These are phyloP conservation scores for Toxostoma redivivum DNA, from an alignment of 2,113 vertebrate genomes.

Conservation along the genomic window DNA sequence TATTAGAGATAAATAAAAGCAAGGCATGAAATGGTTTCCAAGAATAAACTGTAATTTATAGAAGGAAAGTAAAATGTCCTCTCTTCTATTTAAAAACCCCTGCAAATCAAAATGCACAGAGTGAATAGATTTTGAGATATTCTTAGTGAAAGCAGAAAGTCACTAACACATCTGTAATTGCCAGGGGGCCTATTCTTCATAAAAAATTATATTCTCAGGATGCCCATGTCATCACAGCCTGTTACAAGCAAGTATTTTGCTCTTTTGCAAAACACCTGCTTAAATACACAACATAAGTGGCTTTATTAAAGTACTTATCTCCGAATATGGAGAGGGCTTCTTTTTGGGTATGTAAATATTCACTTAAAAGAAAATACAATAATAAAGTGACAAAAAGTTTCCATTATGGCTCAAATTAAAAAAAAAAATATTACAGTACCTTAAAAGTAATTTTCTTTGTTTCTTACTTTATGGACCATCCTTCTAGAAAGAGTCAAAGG, in stretches of 20 bases:
- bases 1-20: constrained; percentile 32
- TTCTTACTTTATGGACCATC: constrained; percentile 23
- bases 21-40: constrained; percentile 8
- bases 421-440: constrained; percentile 11
- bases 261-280: constrained; percentile 68
- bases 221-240: constrained; percentile 31
- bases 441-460: constrained; percentile 50
- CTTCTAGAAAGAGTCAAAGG: constrained; percentile 39
- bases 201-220: background rate
- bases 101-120: constrained; percentile 21
- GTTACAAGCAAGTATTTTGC: constrained; percentile 26
- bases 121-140: background rate
- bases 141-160: constrained; percentile 43
- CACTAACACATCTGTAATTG: constrained; percentile 56
- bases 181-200: constrained; percentile 51
- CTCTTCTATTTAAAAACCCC: background rate
- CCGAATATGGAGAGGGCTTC: constrained; percentile 58
- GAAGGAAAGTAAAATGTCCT: background rate
- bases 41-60: background rate
- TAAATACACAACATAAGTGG: constrained; percentile 54
- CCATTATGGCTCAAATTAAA: background rate
- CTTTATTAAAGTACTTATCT: constrained; percentile 68
- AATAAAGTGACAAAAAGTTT: constrained; percentile 54
- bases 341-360: constrained; percentile 63
- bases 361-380: constrained; percentile 68